Conservation (phyloP, 2,797 vertebrate genomes). For the Gobio occitaniae region DNA sequence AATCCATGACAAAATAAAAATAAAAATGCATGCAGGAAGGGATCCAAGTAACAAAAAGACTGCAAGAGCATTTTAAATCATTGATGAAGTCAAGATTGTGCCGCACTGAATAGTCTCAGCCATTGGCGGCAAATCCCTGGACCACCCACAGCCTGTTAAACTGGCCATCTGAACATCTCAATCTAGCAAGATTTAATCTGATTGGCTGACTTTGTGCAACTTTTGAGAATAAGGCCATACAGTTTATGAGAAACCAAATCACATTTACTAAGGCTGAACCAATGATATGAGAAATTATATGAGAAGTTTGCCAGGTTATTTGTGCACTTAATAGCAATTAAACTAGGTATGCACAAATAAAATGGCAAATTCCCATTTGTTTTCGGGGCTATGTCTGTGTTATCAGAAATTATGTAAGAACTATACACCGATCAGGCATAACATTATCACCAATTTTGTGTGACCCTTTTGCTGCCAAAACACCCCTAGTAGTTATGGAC, state of each 20-base stretch:
- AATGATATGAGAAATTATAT: background rate
- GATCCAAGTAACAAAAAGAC: background rate
- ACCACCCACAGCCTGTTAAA: conserved; percentile 13
- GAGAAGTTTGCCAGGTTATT: background rate
- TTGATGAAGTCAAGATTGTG: background rate
- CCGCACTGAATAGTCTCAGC: background rate
- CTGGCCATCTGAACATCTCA: conserved; percentile 22
- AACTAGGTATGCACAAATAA: background rate
- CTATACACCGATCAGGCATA: no score
- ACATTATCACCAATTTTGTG: no score
- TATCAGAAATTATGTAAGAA: background rate
- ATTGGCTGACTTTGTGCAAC: background rate
- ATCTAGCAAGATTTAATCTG: conserved; percentile 3
- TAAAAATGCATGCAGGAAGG: background rate
- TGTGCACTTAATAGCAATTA: background rate
- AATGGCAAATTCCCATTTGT: background rate
- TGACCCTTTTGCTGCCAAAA: no score
- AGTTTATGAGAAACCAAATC: background rate
- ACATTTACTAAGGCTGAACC: background rate
- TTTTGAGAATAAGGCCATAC: background rate
- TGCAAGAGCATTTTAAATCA: background rate
- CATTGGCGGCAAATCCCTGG: background rate
- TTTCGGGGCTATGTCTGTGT: background rate
- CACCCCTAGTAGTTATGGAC: no score
- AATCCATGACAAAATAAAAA: conserved; percentile 6